Evolutionary conservation across 2,113 vertebrate genomes (phyloP).

Genomic region (Mugil cephalus): DNA sequence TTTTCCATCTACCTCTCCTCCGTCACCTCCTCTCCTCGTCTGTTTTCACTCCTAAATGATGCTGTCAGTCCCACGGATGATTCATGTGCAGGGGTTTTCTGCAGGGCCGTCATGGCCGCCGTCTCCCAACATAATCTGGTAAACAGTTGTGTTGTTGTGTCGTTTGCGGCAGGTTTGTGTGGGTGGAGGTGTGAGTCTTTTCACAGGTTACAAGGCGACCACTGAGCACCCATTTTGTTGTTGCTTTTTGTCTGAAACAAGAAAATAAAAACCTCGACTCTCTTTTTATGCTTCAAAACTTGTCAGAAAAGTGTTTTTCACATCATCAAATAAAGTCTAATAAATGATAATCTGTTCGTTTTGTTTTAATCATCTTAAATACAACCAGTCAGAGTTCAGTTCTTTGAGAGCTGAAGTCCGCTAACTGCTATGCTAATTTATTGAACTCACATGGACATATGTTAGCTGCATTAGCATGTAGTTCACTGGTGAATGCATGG

Average conservation of each 20-base stretch:
- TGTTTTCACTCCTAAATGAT: conserved; percentile 35
- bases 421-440: no score
- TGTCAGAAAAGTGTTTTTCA: no score
- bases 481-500: no score
- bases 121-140: conserved; percentile 28
- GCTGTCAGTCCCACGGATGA: conserved; percentile 47
- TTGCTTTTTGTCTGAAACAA: conserved; percentile 15
- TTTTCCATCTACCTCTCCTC: conserved; percentile 2
- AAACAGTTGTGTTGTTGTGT: conserved; percentile 51
- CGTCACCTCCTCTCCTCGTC: conserved; percentile 17
- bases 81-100: conserved; percentile 41
- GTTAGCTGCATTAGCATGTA: no score
- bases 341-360: no score
- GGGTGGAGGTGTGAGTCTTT: conserved; percentile 52
- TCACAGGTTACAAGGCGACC: conserved; percentile 43
- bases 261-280: background rate
- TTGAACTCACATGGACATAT: no score
- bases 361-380: no score
- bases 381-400: no score
- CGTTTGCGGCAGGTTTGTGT: conserved; percentile 29
- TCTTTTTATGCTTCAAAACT: no score
- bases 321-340: no score
- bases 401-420: no score
- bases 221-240: conserved; percentile 1
- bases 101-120: conserved; percentile 25